Percentiles rank a stretch among this genome's conserved stretches.
phyloP scores from a whole-genome alignment of 2,797 vertebrate species.

The Ctenopoma multispine region DNA sequence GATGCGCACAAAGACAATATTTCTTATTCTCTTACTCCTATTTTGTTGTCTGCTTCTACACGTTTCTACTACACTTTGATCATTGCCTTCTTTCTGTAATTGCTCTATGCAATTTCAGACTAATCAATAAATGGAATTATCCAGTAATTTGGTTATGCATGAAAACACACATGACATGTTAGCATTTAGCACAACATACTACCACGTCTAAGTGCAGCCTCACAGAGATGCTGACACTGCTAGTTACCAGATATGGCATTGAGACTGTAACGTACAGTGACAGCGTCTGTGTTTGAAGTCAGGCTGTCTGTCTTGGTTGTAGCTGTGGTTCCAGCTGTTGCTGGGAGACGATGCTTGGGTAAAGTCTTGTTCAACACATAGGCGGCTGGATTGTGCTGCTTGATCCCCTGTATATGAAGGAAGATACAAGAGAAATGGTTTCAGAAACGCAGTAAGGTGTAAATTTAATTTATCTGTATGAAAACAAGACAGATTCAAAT shows the following conservation, averaged over 20 bases:
- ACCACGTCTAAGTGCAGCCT: no score
- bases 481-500: neutral
- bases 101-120: no score
- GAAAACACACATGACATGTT: no score
- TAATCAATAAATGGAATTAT: no score
- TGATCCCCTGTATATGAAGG: constrained; percentile 84
- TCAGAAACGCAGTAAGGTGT: neutral
- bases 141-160: no score
- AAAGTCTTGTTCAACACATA: constrained; percentile 94
- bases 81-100: no score
- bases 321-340: constrained; percentile 62
- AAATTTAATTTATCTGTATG: neutral
- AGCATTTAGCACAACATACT: no score
- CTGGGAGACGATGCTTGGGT: constrained; percentile 87
- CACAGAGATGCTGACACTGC: no score
- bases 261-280: constrained; percentile 53
- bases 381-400: constrained; percentile 89
- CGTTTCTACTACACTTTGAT: no score
- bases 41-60: no score
- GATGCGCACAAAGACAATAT: neutral
- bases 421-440: neutral
- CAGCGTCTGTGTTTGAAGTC: constrained; percentile 82
- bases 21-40: no score
- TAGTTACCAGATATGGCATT: neutral
- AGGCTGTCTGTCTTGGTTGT: constrained; percentile 82